Base-by-base conservation (phyloP, 2,113 vertebrate genomes). In the Syngnathus typhle region DNA sequence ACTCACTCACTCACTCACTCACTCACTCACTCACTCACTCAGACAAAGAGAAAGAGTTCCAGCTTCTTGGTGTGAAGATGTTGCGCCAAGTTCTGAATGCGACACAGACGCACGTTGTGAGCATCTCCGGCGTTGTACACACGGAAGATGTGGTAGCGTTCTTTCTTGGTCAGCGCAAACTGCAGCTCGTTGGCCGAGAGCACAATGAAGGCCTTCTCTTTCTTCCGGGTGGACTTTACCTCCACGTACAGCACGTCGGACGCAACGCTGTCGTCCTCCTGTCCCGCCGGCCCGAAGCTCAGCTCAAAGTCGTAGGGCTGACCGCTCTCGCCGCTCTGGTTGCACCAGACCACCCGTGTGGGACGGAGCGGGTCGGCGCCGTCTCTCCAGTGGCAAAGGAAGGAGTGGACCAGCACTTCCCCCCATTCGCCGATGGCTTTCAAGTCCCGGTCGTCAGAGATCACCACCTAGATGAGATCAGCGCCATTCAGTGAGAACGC, bases 101-200 rank as follows among this genome's bases (percentile, higher is more conserved):
- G 90, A 65, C 89, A 90, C 11, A 93, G 83, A 0, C 85, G 89
- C 0, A 89, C 91, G 2, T 79, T 83, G 6, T 85, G 73, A 0
- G 85, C 77, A 7, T 91, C 88, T 4, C 91, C 91, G 0, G 90
- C 88, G 4, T 76, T 89, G 75, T 91, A 93, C 52, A 92, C 91
- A 32, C 91, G 68, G 72, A 82, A 91, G 4, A 93, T 71, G 83
- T 92, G 91, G 64, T 91, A 92, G 0, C 67, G 77, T 44, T 90
- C 89, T 61, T 75, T 91, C 75, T 88, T 84, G 38, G 74, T 88
- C 74, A 92, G 84, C 0, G 92, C 91, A 59, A 92, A 84, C 70
- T 91, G 82, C 79, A 93, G 82, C 84, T 93, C 91, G 19, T 91
- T 92, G 65, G 89, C 90, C 0, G 91, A 92, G 52, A 92, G 79